Base-by-base conservation (phyloP, 2,113 vertebrate species). In the Rutilus rutilus region DNA sequence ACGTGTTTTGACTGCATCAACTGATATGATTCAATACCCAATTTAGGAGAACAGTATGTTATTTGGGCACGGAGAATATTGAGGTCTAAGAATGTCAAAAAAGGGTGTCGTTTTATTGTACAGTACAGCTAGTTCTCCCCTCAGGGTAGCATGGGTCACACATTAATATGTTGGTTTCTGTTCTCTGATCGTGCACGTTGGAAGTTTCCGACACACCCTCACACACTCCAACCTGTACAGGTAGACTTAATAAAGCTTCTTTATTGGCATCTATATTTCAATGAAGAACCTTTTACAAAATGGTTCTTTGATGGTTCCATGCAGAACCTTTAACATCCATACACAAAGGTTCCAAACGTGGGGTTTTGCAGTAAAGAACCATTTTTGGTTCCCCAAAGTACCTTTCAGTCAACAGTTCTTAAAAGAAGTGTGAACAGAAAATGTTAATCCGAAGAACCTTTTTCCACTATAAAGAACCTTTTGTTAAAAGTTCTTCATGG, bases 111-210 rank as follows among this genome's bases (percentile, higher is more conserved):
- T 57, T 83, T 25, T 71, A 74, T 57, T 73, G 19, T n/a, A 8
- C 10, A 19, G 82, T 83, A 83, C 82, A 42, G 1, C 47, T 39
- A 33, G 82, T 83, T 83, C 82, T 73, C 23, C 82, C 82, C 82
- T 74, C 19, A 73, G 50, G 82, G 82, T 23, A 42, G 6, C 30
- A 42, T 42, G 14, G 50, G 59, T 52, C 21, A 71, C 30, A 39
- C 47, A 71, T 54, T 71, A 42, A 71, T 12, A 17, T 21, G 50
- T 59, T 0, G 1, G 1, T 36, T 33, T 54, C 10, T n/a, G 30
- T 69, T 27, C 67, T 39, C 21, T 25, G 23, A 73, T 6, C 52
- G 0, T 82, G 42, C 7, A 6, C 54, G 33, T 71, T 12, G 10
- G 25, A 50, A 25, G 12, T 21, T 73, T 39, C 47, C 9, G 50